Conservation (phyloP, 35 echinoderm and acorn worm genomes). For the Lytechinus variegatus region DNA sequence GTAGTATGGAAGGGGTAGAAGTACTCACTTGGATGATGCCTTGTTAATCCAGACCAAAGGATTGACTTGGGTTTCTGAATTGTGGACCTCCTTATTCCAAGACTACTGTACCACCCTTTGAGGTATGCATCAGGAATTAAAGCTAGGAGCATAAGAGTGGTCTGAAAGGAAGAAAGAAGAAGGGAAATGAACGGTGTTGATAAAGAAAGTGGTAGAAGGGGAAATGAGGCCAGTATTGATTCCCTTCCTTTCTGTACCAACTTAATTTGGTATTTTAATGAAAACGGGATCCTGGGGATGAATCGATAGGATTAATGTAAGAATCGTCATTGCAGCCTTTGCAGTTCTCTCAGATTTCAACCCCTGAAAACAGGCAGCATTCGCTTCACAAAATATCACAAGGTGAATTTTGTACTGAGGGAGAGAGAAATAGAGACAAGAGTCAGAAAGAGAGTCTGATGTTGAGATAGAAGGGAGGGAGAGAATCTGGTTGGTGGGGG, state of each 20-base stretch:
- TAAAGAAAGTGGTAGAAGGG: neutral
- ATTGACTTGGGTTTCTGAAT: neutral
- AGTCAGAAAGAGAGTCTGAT: neutral
- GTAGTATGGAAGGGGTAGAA: no score
- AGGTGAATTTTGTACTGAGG: neutral
- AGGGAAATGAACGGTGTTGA: neutral
- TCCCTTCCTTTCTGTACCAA: constrained; percentile 33
- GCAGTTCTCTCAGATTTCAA: constrained; percentile 32
- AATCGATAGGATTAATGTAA: constrained; percentile 34
- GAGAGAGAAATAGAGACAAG: neutral
- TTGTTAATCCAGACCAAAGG: neutral
- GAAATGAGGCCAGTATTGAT: constrained; percentile 40
- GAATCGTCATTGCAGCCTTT: constrained; percentile 28
- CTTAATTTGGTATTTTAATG: constrained; percentile 31
- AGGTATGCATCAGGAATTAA: neutral
- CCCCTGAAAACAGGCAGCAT: neutral
- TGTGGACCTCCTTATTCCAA: neutral
- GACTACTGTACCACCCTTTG: neutral
- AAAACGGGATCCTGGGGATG: constrained; percentile 24
- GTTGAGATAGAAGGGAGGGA: neutral
- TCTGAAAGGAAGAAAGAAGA: neutral
- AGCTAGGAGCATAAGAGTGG: neutral
- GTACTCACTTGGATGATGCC: neutral
- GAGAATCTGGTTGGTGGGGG: neutral
- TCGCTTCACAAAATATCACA: neutral